Percentiles rank a stretch among this genome's conserved stretches.
phyloP scores from a whole-genome alignment of 2,888 invertebrate genomes.

The Maniola hyperantus region DNA sequence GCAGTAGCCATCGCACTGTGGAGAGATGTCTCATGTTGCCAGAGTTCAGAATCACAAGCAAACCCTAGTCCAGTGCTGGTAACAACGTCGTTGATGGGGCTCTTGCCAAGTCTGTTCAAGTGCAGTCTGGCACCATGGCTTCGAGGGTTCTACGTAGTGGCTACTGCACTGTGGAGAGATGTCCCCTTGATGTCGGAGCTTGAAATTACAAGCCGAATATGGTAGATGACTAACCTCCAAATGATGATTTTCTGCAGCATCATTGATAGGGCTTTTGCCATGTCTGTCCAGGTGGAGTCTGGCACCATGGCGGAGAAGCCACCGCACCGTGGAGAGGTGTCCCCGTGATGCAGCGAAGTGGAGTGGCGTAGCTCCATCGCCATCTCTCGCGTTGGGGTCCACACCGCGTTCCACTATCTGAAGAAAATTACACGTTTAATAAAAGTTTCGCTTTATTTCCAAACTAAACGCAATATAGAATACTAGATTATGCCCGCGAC shows the following conservation, averaged over 20 bases:
- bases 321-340: constrained; percentile 90
- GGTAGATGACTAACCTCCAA: constrained; percentile 87
- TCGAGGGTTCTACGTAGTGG: too few relatives aligned
- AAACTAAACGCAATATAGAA: too few relatives aligned
- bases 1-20: constrained; percentile 73
- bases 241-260: constrained; percentile 95
- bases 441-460: too few relatives aligned
- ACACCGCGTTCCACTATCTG: constrained; percentile 92
- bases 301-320: constrained; percentile 93
- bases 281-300: constrained; percentile 91
- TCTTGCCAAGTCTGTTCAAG: constrained; percentile 93
- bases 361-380: constrained; percentile 93
- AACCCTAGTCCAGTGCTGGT: too few relatives aligned
- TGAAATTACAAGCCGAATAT: too few relatives aligned
- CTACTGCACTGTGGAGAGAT: constrained; percentile 50
- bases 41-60: too few relatives aligned
- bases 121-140: constrained; percentile 91
- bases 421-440: constrained; percentile 41
- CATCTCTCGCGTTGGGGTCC: constrained; percentile 92
- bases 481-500: too few relatives aligned
- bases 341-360: constrained; percentile 95
- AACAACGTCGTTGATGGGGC: constrained; percentile 91
- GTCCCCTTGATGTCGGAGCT: constrained; percentile 88
- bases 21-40: too few relatives aligned
- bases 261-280: constrained; percentile 95